phyloP scores from a whole-genome alignment of 2,113 vertebrate genomes.

The Hystrix cristata region DNA sequence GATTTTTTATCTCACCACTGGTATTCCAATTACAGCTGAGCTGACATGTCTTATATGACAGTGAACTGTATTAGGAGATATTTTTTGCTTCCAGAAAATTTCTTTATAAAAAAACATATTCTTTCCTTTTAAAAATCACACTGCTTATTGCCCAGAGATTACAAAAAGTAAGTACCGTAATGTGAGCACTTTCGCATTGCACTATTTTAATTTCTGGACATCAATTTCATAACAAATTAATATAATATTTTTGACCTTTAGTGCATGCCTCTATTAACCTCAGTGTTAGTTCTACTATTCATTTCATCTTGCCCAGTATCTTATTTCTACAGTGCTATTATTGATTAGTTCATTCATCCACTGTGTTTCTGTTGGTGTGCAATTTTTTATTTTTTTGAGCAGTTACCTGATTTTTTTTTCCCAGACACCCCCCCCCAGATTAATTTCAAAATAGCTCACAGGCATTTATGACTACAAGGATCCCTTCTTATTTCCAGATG shows the following conservation, averaged over 20 bases:
- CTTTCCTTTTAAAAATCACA: neutral
- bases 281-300: neutral
- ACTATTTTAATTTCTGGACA: slow-evolving; percentile 35
- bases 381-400: neutral
- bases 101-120: neutral
- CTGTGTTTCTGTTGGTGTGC: neutral
- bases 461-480: neutral
- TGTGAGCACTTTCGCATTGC: neutral
- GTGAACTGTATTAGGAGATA: neutral
- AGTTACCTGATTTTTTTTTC: neutral
- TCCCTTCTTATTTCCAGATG: neutral
- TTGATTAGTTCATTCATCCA: neutral
- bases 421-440: neutral
- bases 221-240: slow-evolving; percentile 6
- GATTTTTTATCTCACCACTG: neutral
- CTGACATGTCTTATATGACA: neutral
- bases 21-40: neutral
- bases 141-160: slow-evolving; percentile 17
- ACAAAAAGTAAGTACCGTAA: neutral
- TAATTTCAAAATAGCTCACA: neutral
- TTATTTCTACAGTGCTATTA: neutral
- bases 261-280: slow-evolving; percentile 8
- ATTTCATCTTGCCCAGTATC: neutral
- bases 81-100: slow-evolving; percentile 27
- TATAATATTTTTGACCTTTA: slow-evolving; percentile 15